A percentile compares a stretch with the other conserved stretches of the same genome.
phyloP scores from a whole-genome alignment of 2,888 invertebrate species.

The Ormyrus rosae region DNA sequence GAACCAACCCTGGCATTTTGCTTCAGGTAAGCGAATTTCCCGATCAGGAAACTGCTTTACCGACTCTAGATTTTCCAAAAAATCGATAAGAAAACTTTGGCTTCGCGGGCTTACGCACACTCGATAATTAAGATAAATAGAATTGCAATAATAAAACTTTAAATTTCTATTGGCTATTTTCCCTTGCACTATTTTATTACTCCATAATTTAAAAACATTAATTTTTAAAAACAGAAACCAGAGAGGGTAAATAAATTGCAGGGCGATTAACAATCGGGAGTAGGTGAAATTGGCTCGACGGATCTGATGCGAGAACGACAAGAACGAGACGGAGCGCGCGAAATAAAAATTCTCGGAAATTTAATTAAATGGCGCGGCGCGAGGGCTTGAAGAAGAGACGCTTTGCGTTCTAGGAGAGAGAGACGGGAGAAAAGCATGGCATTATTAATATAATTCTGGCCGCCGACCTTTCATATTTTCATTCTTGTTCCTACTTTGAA shows the following conservation, averaged over 20 bases:
- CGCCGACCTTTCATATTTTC: constrained; percentile 67
- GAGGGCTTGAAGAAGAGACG: constrained; percentile 23
- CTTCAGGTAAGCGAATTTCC: constrained; percentile 37
- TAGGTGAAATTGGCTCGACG: constrained; percentile 46
- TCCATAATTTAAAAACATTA: too few relatives aligned
- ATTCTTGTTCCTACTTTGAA: constrained; percentile 58
- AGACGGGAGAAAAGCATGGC: constrained; percentile 60
- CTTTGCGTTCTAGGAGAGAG: constrained; percentile 48
- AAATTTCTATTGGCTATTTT: too few relatives aligned
- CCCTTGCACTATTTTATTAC: too few relatives aligned
- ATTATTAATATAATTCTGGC: constrained; percentile 72
- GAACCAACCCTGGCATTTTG: constrained; percentile 8
- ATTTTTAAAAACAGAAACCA: too few relatives aligned
- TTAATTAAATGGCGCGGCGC: constrained; percentile 67
- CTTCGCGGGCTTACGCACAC: too few relatives aligned
- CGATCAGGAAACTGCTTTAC: constrained; percentile 24
- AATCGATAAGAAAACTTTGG: not conserved
- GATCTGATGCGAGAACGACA: constrained; percentile 56
- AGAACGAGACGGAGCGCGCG: constrained; percentile 42
- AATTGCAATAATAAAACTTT: too few relatives aligned
- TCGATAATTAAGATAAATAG: too few relatives aligned
- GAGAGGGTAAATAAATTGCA: constrained; percentile 32
- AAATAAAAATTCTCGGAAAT: constrained; percentile 69
- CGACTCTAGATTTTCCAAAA: constrained; percentile 28
- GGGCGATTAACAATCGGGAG: constrained; percentile 53